Base-by-base conservation (phyloP, 2,797 vertebrate genomes). In the Myotis planiceps region DNA sequence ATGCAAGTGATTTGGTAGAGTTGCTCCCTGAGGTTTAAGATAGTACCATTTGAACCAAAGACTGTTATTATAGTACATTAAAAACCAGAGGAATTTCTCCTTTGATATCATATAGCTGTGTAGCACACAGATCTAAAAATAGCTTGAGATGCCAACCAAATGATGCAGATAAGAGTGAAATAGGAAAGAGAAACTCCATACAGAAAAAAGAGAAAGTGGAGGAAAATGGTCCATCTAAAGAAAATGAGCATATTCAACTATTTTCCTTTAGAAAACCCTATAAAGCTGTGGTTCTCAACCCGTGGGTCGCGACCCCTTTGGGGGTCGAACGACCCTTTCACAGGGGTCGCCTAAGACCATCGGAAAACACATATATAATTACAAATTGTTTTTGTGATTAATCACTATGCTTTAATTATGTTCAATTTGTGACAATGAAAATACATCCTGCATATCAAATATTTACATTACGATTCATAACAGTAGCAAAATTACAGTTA, bases 1-100 rank as follows among this genome's bases (percentile, higher is more conserved):
- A 79, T 21, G 79, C 66, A 84, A 95, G 69, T 80, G 69, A 93
- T 93, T 96, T 92, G 37, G 32, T 29, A 63, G 39, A 94, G 37
- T 65, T 42, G 74, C 69, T 81, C 66, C 92, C 88, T 27, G 51
- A 80, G 76, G 76, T 88, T 58, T 72, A 55, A 91, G 86, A 76
- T 6, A 83, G 92, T 80, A 69, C 15, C n/a, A 37, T 76, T 72
- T 81, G 78, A 93, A 88, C 51, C 39, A 75, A 88, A 76, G 34
- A 65, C 14, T 95, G 91, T 78, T 88, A 88, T 81, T 86, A 68
- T 23, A 84, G 55, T 53, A 60, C 63, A 65, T 47, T 80, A 51
- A 88, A 93, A 72, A 58, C 29, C 23, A 49, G 29, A 29, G 32
- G 65, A 21, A 79, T 51, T 88, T 85, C 51, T 32, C 51, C 90